Evolutionary conservation across 2,113 vertebrate species (phyloP), one percentile per base, ranked within the genome.

Genomic region (Oncorhynchus masou): DNA sequence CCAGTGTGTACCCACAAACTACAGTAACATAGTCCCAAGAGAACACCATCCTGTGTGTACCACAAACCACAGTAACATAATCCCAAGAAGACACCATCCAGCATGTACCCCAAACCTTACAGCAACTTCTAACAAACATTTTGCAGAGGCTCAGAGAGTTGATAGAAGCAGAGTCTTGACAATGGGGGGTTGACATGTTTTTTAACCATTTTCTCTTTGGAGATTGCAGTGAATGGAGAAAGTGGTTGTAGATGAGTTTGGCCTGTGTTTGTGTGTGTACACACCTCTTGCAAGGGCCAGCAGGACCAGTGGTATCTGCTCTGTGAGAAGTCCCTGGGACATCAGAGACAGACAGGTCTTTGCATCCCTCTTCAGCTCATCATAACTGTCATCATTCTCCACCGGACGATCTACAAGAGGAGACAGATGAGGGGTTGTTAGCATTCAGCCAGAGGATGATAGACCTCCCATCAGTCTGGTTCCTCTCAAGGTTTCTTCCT

Each of bases 301-400:
- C 86, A 99, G 95, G 80, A 98, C 96, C 94, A 95, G 94, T 83
- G 96, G 95, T 91, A 99, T 97, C 94, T 99, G 96, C 72, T 97
- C 94, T 71, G 95, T 89, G 92, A 99, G 94, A 87, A 98, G 94
- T 80, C 96, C 97, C 94, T 99, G 97, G 92, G 97, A 97, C 96
- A 99, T 98, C 81, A 99, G 90, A 1, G 95, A 97, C 81, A 99
- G 92, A 84, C 97, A 99, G 83, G 96, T 95, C 92, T 97, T 99
- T 25, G 97, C 96, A 81, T 99, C 97, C 92, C 95, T 96, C 90
- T 99, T 99, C 83, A 99, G 93, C 84, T 99, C 97, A 91, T 99
- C 97, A 0, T 99, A 99, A 86, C 93, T 98, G 86, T 96, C 96
- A 80, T 99, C 97, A 5, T 98, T 99, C 91, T 99, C 97, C 51